Evolutionary conservation across 2,797 vertebrate species (phyloP).

Genomic region (Agapornis canus): DNA sequence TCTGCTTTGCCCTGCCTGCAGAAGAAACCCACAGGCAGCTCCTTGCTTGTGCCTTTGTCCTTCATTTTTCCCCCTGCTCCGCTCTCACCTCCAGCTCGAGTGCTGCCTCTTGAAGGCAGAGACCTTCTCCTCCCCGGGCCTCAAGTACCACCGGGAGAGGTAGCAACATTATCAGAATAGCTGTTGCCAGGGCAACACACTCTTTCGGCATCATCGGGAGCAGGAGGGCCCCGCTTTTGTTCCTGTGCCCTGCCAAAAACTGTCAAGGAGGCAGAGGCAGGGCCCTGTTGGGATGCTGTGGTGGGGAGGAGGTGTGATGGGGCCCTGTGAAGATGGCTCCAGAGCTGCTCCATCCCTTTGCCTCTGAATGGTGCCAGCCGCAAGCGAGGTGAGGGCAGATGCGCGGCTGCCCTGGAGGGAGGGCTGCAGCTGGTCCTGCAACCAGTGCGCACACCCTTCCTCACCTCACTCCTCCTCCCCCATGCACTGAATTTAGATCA

Average conservation of each 20-base stretch:
- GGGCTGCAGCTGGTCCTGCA: neutral
- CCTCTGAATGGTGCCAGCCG: neutral
- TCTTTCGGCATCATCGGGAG: neutral
- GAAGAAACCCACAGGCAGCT: neutral
- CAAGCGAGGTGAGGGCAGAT: neutral
- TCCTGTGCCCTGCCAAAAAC: neutral
- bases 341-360: neutral
- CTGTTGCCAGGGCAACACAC: slow-evolving; percentile 20
- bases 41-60: neutral
- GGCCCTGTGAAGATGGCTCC: neutral
- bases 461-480: neutral
- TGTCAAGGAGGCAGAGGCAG: neutral
- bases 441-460: fast-evolving
- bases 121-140: neutral
- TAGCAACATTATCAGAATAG: neutral
- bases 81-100: neutral
- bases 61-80: neutral
- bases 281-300: neutral
- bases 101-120: neutral
- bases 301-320: neutral
- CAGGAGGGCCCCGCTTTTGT: neutral
- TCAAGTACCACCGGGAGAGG: neutral
- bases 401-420: fast-evolving
- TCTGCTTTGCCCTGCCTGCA: fast-evolving
- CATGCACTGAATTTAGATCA: neutral